These are phyloP conservation scores for Trichechus manatus DNA, from an alignment of 2,113 vertebrate genomes.

Conservation along the genomic window DNA sequence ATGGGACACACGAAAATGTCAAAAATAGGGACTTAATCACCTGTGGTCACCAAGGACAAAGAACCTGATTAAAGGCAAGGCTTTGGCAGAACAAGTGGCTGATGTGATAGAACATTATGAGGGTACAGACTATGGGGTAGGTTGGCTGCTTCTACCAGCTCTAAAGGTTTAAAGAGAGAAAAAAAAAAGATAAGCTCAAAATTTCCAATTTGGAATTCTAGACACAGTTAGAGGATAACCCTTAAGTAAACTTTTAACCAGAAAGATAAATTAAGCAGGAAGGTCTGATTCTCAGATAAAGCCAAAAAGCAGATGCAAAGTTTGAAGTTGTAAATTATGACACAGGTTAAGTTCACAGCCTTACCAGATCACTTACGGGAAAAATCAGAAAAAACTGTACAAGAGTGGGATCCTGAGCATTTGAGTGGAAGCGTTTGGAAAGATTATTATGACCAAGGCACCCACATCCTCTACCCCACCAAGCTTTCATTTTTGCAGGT, in stretches of 20 bases:
- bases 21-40: neutral
- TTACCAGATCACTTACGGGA: neutral
- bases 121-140: neutral
- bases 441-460: neutral
- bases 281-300: neutral
- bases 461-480: neutral
- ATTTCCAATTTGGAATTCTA: neutral
- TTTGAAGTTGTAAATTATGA: constrained; percentile 42
- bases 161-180: neutral
- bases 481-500: neutral
- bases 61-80: neutral
- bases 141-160: neutral
- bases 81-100: neutral
- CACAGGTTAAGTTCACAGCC: neutral
- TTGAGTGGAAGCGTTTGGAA: neutral
- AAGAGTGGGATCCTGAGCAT: neutral
- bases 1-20: neutral
- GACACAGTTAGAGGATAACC: neutral
- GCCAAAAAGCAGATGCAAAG: neutral
- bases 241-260: neutral
- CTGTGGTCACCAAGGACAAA: neutral
- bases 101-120: neutral
- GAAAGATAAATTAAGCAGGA: too few relatives aligned
- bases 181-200: neutral
- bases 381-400: neutral